Evolutionary conservation across 2,888 invertebrate genomes (phyloP).

Genomic region (Homarus gammarus): DNA sequence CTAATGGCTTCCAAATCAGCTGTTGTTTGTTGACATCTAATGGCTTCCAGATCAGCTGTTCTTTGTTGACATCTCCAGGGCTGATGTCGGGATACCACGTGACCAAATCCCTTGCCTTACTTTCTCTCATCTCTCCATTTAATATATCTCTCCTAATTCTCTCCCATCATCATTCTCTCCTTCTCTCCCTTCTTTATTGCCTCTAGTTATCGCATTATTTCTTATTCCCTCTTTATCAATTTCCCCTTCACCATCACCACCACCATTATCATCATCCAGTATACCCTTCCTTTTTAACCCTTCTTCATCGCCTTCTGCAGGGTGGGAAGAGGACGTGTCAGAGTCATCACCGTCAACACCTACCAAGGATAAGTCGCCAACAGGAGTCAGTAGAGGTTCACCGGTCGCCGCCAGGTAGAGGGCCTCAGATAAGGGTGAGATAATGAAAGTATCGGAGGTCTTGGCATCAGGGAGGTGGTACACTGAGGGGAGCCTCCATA

Average conservation of each 20-base stretch:
- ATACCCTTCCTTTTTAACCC: neutral
- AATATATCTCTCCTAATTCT: neutral
- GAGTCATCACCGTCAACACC: neutral
- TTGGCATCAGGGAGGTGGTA: neutral
- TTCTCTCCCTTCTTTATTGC: no score
- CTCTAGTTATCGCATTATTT: no score
- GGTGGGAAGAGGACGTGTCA: neutral
- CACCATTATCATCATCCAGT: neutral
- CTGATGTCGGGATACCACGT: slow-evolving; percentile 5
- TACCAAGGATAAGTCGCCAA: neutral
- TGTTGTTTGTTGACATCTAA: no score
- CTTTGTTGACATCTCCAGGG: no score
- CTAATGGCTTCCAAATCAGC: neutral
- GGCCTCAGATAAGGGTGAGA: neutral
- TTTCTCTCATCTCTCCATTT: neutral
- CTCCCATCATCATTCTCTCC: no score
- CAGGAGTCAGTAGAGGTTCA: neutral
- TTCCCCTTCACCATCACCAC: no score
- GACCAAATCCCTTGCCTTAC: neutral
- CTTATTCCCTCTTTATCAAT: neutral
- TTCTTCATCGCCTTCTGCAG: neutral
- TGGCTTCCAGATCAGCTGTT: no score
- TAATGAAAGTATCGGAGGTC: slow-evolving; percentile 7
- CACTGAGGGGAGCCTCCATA: neutral
- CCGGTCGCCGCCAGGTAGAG: no score